A percentile compares a stretch with the other conserved stretches of the same genome.
Evolutionary conservation across 2,113 vertebrate species (phyloP).

Genomic region (Naja naja): DNA sequence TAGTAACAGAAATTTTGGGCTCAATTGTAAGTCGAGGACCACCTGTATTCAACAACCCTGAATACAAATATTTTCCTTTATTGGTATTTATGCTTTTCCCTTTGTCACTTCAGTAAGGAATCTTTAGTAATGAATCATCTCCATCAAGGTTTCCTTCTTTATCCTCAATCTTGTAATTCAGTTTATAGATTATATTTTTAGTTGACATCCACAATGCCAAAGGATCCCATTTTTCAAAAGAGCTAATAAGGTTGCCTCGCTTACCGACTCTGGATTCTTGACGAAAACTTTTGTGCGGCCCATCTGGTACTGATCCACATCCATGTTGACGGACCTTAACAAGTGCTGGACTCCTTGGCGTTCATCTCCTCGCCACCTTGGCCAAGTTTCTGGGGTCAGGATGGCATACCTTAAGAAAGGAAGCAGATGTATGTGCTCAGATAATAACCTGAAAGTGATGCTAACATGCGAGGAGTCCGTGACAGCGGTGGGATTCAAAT

Average conservation of each 20-base stretch:
- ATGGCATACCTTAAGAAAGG: constrained; percentile 84
- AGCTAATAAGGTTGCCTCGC: neutral
- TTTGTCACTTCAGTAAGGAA: neutral
- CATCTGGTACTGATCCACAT: constrained; percentile 95
- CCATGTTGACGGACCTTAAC: constrained; percentile 91
- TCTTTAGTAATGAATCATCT: no score
- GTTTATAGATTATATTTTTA: neutral
- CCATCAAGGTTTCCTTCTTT: neutral
- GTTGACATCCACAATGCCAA: neutral
- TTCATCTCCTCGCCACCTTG: constrained; percentile 82
- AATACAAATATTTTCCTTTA: neutral
- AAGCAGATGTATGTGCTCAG: neutral
- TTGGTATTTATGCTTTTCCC: neutral
- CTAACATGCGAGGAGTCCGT: neutral
- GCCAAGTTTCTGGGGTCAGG: constrained; percentile 90
- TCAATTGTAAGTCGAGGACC: neutral
- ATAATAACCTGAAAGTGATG: neutral
- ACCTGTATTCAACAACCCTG: neutral
- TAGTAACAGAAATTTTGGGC: neutral
- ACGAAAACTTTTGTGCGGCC: constrained; percentile 89
- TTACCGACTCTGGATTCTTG: constrained; percentile 95
- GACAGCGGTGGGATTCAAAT: no score
- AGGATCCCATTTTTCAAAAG: neutral
- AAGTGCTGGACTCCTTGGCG: constrained; percentile 91
- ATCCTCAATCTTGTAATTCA: neutral